These are phyloP conservation scores for Mystacides longicornis DNA, from an alignment of 2,888 invertebrate species.

Conservation along the genomic window DNA sequence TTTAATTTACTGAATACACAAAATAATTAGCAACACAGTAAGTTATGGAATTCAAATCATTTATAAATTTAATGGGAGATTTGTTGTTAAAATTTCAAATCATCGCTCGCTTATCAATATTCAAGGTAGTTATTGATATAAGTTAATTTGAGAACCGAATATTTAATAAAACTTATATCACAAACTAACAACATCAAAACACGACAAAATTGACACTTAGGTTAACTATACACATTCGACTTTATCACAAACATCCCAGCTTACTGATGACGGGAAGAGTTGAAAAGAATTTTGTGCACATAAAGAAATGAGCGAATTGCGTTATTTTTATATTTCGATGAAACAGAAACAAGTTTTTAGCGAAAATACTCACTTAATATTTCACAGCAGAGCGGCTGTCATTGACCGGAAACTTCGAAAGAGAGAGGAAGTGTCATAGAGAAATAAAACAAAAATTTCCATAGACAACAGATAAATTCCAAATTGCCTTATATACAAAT, in stretches of 20 bases:
- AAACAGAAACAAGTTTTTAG: background rate
- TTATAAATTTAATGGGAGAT: too few species aligned
- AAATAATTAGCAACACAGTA: too few species aligned
- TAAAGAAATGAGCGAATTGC: background rate
- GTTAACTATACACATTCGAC: slow-evolving; percentile 11
- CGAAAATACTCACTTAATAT: slow-evolving; percentile 16
- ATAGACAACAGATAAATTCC: too few species aligned
- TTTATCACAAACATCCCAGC: slow-evolving; percentile 14
- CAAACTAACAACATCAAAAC: slow-evolving; percentile 7
- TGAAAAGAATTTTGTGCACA: background rate
- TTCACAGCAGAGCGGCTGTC: slow-evolving; percentile 16
- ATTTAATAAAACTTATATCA: background rate
- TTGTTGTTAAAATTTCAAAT: background rate
- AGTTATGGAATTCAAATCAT: too few species aligned
- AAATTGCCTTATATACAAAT: too few species aligned
- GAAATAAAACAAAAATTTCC: too few species aligned
- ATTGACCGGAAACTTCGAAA: slow-evolving; percentile 21
- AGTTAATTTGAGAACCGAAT: background rate
- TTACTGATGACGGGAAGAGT: background rate
- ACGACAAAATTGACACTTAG: slow-evolving; percentile 17
- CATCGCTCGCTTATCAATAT: background rate
- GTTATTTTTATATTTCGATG: background rate
- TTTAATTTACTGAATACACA: background rate
- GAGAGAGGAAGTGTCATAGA: too few species aligned
- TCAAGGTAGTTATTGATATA: background rate